Evolutionary conservation across 2,888 invertebrate genomes (phyloP).

Genomic region (Eucera pruinosa): DNA sequence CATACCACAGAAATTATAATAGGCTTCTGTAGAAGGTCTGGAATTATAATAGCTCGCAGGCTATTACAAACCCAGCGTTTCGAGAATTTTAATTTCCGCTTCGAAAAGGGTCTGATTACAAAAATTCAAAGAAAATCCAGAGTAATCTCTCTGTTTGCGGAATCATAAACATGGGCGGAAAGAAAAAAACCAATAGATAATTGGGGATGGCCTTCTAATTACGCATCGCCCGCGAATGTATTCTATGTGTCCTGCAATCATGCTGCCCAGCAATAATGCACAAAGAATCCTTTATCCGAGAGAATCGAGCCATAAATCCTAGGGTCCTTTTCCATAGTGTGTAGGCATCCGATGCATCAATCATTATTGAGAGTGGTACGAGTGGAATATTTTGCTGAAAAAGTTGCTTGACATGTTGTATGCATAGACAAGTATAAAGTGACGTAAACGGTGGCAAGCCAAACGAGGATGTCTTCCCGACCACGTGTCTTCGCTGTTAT

Average conservation of each 20-base stretch:
- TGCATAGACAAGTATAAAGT: neutral
- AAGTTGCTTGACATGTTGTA: constrained; percentile 17
- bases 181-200: constrained; percentile 8
- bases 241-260: constrained; percentile 18
- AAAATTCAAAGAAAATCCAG: neutral
- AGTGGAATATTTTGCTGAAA: constrained; percentile 18
- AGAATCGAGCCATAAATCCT: constrained; percentile 25
- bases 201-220: constrained; percentile 21
- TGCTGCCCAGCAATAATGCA: neutral
- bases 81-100: neutral
- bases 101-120: neutral
- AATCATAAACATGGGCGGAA: neutral
- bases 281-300: constrained; percentile 10
- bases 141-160: neutral
- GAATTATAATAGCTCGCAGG: too few species aligned
- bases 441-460: neutral
- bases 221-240: neutral
- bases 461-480: neutral
- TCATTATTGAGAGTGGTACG: constrained; percentile 18
- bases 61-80: neutral
- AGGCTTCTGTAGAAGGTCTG: too few species aligned
- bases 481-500: neutral
- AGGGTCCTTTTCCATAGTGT: neutral
- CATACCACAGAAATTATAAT: too few species aligned
- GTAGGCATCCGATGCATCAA: constrained; percentile 4